Base-by-base conservation (phyloP, 2,888 invertebrate species). In the Pandemis cinnamomeana region DNA sequence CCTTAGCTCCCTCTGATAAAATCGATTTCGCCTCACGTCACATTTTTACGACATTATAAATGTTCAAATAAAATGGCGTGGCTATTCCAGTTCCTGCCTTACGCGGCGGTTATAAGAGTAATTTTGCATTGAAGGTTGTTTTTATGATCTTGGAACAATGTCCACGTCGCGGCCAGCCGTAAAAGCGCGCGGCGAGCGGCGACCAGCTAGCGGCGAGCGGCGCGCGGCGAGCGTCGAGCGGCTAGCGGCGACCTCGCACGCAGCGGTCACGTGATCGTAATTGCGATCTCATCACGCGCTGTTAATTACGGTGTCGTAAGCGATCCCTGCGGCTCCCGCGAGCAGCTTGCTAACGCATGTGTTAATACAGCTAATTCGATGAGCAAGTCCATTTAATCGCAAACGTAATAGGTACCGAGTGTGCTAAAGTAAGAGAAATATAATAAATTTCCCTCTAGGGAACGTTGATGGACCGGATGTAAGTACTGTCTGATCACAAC, bases 41-140 rank as follows among this genome's bases (percentile, higher is more conserved):
- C 51, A 10, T 62, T 67, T 70, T 72, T 72, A 72, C 41, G 68
- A 58, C 72, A n/a, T 46, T 63, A 68, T 72, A 63, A 63, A 63
- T 36, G 62, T 60, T 8, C 13, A 7, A 41, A 41, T 64, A 13
- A 67, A 66, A 53, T 8, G 36, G 4, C 44, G 62, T 42, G 41
- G 20, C 11, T 51, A 10, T 51, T 48, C 51, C 44, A 46, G 8
- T 48, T 8, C 36, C 8, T 20, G 36, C 63, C 68, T 63, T 72
- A 61, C 60, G 41, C 2, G 7, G 4, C 5, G 36, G 20, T n/a
- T 41, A 60, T 63, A 72, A 72, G 55, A 63, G 46, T 55, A 53
- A 46, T 46, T 68, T 20, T 68, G 55, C 44, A 20, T 63, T 72
- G 55, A 63, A 63, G 36, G 15, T 55, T 63, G 36, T 63, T 68